Evolutionary conservation across 2,797 vertebrate genomes (phyloP).

Genomic region (Parambassis ranga): DNA sequence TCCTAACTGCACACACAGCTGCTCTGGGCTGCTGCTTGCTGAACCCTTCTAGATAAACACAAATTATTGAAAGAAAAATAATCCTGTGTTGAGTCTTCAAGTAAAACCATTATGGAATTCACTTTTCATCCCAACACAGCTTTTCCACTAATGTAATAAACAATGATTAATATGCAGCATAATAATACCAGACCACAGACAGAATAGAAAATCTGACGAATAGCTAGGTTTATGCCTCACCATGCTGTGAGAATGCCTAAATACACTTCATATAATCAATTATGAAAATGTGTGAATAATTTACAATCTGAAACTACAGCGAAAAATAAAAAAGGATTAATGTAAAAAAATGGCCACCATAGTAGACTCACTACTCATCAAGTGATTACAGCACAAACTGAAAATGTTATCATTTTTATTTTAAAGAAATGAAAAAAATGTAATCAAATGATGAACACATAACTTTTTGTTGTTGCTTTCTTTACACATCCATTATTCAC

Average conservation of each 20-base stretch:
- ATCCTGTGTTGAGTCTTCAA: neutral
- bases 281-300: conserved; percentile 77
- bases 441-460: no score
- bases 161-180: conserved; percentile 47
- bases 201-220: conserved; percentile 59
- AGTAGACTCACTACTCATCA: conserved; percentile 48
- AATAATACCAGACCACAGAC: conserved; percentile 49
- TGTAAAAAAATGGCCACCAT: conserved; percentile 48
- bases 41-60: neutral
- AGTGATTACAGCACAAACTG: conserved; percentile 50
- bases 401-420: conserved; percentile 37
- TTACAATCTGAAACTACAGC: conserved; percentile 61
- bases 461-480: no score
- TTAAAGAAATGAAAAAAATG: no score
- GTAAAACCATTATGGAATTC: conserved; percentile 23
- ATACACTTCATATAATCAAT: conserved; percentile 67
- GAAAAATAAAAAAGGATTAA: conserved; percentile 60
- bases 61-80: neutral
- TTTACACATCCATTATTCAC: no score
- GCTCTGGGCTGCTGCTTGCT: no score
- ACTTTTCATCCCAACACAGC: conserved; percentile 30
- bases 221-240: conserved; percentile 57
- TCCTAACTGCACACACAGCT: conserved; percentile 1
- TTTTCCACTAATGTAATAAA: conserved; percentile 44
- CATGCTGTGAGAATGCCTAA: conserved; percentile 65